phyloP scores from a whole-genome alignment of 2,797 vertebrate genomes.

The Tauraco hartlaubi region DNA sequence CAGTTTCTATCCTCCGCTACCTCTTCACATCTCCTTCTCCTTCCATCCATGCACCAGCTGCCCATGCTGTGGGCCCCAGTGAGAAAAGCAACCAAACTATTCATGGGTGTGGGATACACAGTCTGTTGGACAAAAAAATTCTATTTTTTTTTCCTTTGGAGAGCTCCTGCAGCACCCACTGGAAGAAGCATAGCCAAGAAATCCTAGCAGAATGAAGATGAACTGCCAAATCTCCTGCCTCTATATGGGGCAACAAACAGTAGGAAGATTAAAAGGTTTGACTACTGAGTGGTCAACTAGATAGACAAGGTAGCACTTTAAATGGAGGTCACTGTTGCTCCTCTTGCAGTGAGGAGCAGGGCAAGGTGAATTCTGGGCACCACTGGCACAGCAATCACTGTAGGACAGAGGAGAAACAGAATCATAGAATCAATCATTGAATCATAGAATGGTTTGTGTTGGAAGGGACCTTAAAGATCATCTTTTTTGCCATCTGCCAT shows the following conservation, averaged over 20 bases:
- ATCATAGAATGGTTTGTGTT: too few relatives aligned
- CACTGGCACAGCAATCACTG: not conserved
- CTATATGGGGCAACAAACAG: not conserved
- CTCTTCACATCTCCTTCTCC: not conserved
- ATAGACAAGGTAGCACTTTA: not conserved
- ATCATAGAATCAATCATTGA: too few relatives aligned
- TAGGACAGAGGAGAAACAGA: not conserved
- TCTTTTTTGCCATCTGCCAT: too few relatives aligned
- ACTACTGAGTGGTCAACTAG: not conserved
- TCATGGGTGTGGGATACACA: not conserved
- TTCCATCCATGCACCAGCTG: not conserved
- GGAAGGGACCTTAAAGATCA: too few relatives aligned
- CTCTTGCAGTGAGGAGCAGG: not conserved
- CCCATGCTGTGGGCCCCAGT: not conserved
- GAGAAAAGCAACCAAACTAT: slow-evolving; percentile 19
- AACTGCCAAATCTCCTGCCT: not conserved
- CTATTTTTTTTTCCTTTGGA: not conserved
- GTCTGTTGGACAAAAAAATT: not conserved
- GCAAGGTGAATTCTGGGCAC: not conserved
- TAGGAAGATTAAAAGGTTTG: not conserved
- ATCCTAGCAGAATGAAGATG: not conserved
- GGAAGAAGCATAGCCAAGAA: not conserved
- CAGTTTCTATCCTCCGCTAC: not conserved
- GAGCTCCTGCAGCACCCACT: not conserved
- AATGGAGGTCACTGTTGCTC: not conserved